Percentiles rank a stretch among this genome's conserved stretches.
phyloP scores from a whole-genome alignment of 2,888 invertebrate genomes.

The Malacosoma neustria region DNA sequence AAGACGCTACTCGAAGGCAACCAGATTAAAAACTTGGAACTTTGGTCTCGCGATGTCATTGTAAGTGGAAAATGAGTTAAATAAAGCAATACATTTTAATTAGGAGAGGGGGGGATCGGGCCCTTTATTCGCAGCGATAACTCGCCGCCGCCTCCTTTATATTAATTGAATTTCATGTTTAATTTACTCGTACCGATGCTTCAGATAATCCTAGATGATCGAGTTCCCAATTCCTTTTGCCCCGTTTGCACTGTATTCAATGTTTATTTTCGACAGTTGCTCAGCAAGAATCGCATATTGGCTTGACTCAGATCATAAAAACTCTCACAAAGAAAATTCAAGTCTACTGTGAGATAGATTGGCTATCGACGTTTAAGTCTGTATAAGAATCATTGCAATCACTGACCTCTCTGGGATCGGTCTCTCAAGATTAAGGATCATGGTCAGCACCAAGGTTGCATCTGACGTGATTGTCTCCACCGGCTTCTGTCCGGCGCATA shows the following conservation, averaged over 20 bases:
- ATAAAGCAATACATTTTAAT: constrained; percentile 76
- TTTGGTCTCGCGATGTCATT: constrained; percentile 68
- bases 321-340: no score
- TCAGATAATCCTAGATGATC: constrained; percentile 46
- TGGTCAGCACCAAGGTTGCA: no score
- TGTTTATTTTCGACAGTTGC: neutral
- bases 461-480: no score
- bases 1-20: constrained; percentile 48
- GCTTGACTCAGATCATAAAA: no score
- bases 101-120: constrained; percentile 61
- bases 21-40: constrained; percentile 72
- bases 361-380: no score
- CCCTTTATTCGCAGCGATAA: constrained; percentile 70
- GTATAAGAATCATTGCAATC: no score
- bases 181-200: constrained; percentile 61
- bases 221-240: neutral
- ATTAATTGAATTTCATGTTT: constrained; percentile 75
- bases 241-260: neutral
- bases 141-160: constrained; percentile 49
- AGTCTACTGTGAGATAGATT: no score
- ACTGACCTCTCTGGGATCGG: no score
- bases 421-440: no score
- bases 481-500: no score
- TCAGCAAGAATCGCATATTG: no score
- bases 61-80: constrained; percentile 74